Percentiles rank a stretch among this genome's conserved stretches.
Evolutionary conservation across 2,113 vertebrate species (phyloP).

Genomic region (Cochlearius cochlearius): DNA sequence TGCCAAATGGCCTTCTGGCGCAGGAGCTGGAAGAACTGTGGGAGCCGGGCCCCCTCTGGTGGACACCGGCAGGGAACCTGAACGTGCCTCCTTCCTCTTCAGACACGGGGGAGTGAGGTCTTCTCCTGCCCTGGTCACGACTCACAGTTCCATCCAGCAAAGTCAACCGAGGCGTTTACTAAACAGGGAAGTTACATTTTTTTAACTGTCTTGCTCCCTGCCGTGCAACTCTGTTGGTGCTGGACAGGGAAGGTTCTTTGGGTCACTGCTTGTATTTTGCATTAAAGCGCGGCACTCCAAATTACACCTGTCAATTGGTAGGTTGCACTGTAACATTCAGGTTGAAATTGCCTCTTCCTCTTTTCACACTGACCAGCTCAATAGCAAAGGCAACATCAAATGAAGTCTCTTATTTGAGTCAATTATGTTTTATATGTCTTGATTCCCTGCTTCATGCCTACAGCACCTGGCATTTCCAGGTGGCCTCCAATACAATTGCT

Average conservation of each 20-base stretch:
- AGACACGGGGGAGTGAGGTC: no score
- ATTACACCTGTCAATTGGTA: neutral
- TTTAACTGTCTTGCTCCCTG: neutral
- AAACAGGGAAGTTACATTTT: no score
- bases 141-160: neutral
- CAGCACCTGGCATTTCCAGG: neutral
- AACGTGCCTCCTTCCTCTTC: accelerated
- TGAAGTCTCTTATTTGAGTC: neutral
- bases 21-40: neutral
- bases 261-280: neutral
- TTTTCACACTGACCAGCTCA: neutral
- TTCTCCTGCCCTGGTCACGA: no score
- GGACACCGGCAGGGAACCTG: neutral
- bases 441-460: neutral
- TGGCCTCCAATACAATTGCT: neutral
- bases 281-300: accelerated
- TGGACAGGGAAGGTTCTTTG: neutral
- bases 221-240: neutral
- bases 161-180: neutral
- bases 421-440: neutral
- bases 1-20: neutral
- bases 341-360: neutral
- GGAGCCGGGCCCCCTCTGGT: slow-evolving; percentile 10
- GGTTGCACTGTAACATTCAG: neutral
- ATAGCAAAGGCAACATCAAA: neutral